Evolutionary conservation across 2,888 invertebrate species (phyloP).

Genomic region (Melikaiella ostensackeni): DNA sequence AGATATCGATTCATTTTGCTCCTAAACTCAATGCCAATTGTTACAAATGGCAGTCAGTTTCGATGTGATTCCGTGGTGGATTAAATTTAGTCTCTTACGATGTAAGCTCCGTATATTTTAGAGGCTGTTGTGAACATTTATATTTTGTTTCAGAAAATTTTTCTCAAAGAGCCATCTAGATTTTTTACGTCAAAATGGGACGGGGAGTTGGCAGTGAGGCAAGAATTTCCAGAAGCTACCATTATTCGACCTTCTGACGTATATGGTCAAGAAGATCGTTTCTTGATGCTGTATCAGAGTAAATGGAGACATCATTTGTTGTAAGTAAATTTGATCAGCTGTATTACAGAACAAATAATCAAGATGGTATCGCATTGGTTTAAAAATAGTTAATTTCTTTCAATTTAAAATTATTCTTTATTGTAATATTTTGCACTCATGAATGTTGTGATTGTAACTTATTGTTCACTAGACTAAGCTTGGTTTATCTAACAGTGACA

Average conservation of each 20-base stretch:
- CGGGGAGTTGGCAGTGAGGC: constrained; percentile 93
- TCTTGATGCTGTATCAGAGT: constrained; percentile 77
- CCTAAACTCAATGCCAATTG: no score
- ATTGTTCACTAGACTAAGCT: no score
- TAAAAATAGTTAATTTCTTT: constrained; percentile 50
- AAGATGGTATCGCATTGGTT: neutral
- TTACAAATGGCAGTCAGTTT: no score
- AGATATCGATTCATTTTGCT: no score
- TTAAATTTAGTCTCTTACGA: no score
- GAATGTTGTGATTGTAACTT: no score
- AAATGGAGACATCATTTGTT: constrained; percentile 63
- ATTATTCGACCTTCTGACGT: constrained; percentile 95
- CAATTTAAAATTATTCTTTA: no score
- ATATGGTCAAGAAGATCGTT: constrained; percentile 94
- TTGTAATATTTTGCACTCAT: no score
- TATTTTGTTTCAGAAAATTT: constrained; percentile 78
- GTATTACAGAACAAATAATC: neutral
- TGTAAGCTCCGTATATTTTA: no score
- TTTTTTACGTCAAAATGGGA: constrained; percentile 88
- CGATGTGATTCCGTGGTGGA: no score
- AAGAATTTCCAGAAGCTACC: constrained; percentile 97
- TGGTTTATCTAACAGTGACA: no score
- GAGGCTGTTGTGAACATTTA: neutral
- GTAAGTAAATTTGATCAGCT: constrained; percentile 63
- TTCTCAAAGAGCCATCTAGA: constrained; percentile 86